Conservation (phyloP, 2,797 vertebrate genomes). For the Pempheris klunzingeri region DNA sequence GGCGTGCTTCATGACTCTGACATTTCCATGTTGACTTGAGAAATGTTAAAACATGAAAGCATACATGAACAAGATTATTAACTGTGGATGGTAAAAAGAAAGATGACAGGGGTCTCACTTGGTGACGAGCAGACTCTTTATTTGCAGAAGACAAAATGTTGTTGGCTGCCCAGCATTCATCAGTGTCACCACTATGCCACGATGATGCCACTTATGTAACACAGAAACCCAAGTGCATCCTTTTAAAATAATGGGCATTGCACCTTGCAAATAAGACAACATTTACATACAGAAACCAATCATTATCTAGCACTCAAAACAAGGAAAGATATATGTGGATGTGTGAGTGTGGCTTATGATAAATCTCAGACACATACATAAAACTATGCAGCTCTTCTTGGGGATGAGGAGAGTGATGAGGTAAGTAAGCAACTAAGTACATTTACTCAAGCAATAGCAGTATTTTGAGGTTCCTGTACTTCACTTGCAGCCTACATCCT, state of each 20-base stretch:
- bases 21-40: constrained; percentile 60
- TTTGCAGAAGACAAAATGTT: constrained; percentile 41
- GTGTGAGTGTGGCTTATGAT: constrained; percentile 5
- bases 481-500: not conserved
- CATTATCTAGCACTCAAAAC: constrained; percentile 27
- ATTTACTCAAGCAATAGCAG: not conserved
- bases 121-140: constrained; percentile 16
- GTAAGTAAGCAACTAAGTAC: not conserved
- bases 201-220: constrained; percentile 46
- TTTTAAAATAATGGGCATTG: constrained; percentile 43
- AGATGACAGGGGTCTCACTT: constrained; percentile 9
- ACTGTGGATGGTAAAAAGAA: constrained; percentile 41
- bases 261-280: constrained; percentile 32
- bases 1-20: constrained; percentile 41
- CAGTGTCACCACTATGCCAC: constrained; percentile 40
- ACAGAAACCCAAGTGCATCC: constrained; percentile 33
- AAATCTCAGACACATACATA: not conserved
- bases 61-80: constrained; percentile 58
- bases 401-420: not conserved
- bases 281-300: constrained; percentile 49
- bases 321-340: constrained; percentile 14
- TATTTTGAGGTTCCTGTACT: not conserved
- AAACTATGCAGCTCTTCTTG: not conserved
- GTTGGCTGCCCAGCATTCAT: constrained; percentile 38
- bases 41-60: constrained; percentile 64